phyloP scores from a whole-genome alignment of 2,113 vertebrate genomes.

The Campylorhamphus procurvoides region DNA sequence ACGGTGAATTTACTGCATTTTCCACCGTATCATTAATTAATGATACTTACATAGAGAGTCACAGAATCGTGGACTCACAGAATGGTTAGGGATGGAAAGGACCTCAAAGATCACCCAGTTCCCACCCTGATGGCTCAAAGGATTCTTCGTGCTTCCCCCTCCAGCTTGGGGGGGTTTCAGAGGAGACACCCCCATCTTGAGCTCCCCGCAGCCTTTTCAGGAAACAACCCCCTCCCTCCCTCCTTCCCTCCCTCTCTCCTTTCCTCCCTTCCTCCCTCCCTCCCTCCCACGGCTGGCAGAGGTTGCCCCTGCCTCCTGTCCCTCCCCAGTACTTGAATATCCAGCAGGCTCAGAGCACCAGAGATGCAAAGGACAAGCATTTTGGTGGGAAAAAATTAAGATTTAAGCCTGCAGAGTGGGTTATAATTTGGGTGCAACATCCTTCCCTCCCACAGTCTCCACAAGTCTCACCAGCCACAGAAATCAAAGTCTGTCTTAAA shows the following conservation, averaged over 20 bases:
- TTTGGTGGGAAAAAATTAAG: background rate
- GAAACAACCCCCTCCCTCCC: background rate
- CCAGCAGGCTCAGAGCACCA: background rate
- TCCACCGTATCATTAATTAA: background rate
- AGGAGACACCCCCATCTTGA: background rate
- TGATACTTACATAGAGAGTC: rapidly evolving
- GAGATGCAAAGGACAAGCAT: background rate
- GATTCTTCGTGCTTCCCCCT: background rate
- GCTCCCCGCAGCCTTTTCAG: too few relatives aligned
- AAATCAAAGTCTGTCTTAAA: background rate
- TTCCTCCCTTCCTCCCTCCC: rapidly evolving
- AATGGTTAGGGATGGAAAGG: background rate
- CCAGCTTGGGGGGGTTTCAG: background rate
- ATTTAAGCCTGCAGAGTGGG: background rate
- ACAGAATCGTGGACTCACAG: background rate
- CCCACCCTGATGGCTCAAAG: background rate
- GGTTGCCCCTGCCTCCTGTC: too few relatives aligned
- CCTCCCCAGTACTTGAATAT: background rate
- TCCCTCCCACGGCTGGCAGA: background rate
- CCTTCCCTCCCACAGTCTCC: background rate
- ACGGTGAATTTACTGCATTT: rapidly evolving
- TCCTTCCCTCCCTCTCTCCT: too few relatives aligned
- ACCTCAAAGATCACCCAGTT: background rate
- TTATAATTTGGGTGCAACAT: background rate
- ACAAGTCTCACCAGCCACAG: background rate